Evolutionary conservation across 1,140 invertebrate genomes (phyloP).

Genomic region (Bombus turneri): DNA sequence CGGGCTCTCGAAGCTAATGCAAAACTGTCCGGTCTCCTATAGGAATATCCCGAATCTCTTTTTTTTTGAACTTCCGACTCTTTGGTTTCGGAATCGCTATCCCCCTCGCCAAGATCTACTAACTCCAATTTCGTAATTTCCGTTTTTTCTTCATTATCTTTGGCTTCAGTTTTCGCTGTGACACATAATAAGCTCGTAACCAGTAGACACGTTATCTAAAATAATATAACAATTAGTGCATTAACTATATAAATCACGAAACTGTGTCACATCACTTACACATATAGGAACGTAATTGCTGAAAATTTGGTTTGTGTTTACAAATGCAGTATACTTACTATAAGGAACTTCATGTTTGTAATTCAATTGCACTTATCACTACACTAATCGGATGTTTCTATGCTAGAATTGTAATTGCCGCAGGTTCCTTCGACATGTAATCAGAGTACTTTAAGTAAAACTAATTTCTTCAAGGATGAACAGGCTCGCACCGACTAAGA

Average conservation of each 20-base stretch:
- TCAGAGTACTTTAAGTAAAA: slow-evolving; percentile 45
- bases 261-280: neutral
- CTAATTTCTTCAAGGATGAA: slow-evolving; percentile 77
- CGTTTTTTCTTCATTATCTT: slow-evolving; percentile 29
- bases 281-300: neutral
- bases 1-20: slow-evolving; percentile 16
- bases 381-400: slow-evolving; percentile 50
- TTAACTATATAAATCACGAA: neutral
- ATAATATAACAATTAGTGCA: neutral
- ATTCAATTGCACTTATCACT: slow-evolving; percentile 70
- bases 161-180: slow-evolving; percentile 19
- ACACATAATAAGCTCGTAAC: slow-evolving; percentile 25
- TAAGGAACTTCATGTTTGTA: slow-evolving; percentile 71
- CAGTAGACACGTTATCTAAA: slow-evolving; percentile 57
- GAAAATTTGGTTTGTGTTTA: neutral
- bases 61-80: slow-evolving; percentile 70
- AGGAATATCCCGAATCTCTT: slow-evolving; percentile 74
- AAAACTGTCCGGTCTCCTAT: slow-evolving; percentile 62
- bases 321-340: slow-evolving; percentile 65
- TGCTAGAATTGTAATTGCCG: neutral
- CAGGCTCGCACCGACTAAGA: slow-evolving; percentile 76
- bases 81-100: slow-evolving; percentile 22
- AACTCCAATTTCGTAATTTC: slow-evolving; percentile 58
- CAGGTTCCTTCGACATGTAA: slow-evolving; percentile 52
- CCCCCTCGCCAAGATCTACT: slow-evolving; percentile 44